Conservation (phyloP, 2,113 vertebrate species). For the Bubo blakistoni region DNA sequence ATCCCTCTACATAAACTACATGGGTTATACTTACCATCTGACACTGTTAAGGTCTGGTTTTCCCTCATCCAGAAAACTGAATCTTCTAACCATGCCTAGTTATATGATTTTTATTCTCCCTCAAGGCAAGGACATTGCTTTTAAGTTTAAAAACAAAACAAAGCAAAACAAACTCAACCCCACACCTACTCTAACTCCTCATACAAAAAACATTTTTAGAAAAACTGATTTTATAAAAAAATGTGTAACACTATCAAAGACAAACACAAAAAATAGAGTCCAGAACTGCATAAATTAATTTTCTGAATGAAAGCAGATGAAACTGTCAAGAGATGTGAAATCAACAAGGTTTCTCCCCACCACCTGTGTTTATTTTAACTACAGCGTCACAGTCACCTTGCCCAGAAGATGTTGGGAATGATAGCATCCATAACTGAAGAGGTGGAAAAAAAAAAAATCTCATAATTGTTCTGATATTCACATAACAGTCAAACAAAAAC, state of each 20-base stretch:
- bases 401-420: background rate
- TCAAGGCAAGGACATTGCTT: background rate
- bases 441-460: background rate
- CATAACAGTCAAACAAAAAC: background rate
- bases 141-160: background rate
- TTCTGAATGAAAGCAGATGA: background rate
- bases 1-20: background rate
- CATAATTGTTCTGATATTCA: background rate
- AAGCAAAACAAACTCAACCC: background rate
- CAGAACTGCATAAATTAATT: background rate
- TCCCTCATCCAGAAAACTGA: background rate
- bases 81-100: background rate
- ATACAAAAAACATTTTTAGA: background rate
- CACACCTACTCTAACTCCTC: background rate
- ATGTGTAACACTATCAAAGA: background rate
- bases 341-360: background rate
- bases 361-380: background rate
- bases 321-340: background rate
- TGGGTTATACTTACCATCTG: background rate
- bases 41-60: background rate
- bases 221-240: background rate
- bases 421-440: background rate
- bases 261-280: background rate
- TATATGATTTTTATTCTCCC: background rate
- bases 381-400: background rate